A percentile compares a stretch with the other conserved stretches of the same genome.
Evolutionary conservation across 2,797 vertebrate genomes (phyloP).

Genomic region (Manis crassicaudata): DNA sequence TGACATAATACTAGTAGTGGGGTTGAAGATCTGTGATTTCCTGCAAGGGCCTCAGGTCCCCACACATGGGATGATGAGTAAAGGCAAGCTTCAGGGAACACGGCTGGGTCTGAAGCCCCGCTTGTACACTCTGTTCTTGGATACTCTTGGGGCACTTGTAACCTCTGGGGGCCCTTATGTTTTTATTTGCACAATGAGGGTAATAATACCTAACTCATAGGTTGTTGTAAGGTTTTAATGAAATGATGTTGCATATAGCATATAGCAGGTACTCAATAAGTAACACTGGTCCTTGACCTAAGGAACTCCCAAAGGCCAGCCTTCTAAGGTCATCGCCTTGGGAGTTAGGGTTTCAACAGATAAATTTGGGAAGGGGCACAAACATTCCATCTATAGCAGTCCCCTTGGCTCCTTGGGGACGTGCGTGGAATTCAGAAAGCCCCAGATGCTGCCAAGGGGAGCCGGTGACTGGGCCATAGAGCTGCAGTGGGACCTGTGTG

Average conservation of each 20-base stretch:
- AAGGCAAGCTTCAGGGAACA: background rate
- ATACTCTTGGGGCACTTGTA: too few species aligned
- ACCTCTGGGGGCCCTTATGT: too few species aligned
- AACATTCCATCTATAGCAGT: background rate
- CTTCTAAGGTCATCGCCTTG: background rate
- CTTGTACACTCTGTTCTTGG: too few species aligned
- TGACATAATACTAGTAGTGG: too few species aligned
- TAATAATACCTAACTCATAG: background rate
- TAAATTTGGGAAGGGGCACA: background rate
- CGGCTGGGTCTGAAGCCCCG: background rate
- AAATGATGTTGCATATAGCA: background rate
- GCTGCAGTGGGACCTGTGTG: background rate
- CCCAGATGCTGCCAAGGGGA: background rate
- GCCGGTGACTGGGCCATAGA: background rate
- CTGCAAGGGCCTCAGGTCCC: rapidly evolving
- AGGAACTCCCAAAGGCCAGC: background rate
- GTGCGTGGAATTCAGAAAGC: background rate
- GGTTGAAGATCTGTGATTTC: background rate
- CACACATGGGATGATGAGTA: rapidly evolving
- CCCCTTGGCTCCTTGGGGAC: background rate
- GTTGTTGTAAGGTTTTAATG: background rate
- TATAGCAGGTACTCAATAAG: too few species aligned
- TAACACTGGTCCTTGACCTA: background rate
- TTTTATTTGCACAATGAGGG: background rate
- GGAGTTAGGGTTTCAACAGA: background rate